Conservation (phyloP, 2,113 vertebrate species). For the Eolophus roseicapilla region DNA sequence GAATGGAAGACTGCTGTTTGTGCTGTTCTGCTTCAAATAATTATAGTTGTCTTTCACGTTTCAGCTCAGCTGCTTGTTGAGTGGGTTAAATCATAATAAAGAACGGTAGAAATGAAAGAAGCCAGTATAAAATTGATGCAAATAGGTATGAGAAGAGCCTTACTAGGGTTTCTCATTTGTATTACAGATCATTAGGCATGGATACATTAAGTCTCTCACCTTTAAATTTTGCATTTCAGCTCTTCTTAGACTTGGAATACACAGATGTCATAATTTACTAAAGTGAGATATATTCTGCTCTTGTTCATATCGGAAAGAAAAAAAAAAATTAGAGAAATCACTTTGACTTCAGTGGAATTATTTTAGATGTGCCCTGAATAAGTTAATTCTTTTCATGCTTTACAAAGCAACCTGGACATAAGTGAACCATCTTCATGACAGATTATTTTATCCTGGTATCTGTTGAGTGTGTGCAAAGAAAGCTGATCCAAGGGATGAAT, state of each 20-base stretch:
- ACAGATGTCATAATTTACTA: not conserved
- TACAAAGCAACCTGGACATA: not conserved
- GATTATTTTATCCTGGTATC: not conserved
- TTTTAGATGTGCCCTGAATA: not conserved
- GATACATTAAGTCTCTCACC: slow-evolving; percentile 48
- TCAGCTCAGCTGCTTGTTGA: slow-evolving; percentile 53
- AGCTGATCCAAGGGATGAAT: not conserved
- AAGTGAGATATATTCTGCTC: not conserved
- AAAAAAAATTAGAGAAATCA: not conserved
- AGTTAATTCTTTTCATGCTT: not conserved
- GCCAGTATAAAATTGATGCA: slow-evolving; percentile 54
- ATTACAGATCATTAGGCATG: slow-evolving; percentile 64
- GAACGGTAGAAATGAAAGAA: slow-evolving; percentile 18
- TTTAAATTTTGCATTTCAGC: slow-evolving; percentile 52
- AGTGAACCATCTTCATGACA: not conserved
- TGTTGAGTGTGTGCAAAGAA: not conserved
- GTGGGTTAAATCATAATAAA: slow-evolving; percentile 45
- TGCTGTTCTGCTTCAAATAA: not conserved
- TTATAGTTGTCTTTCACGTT: slow-evolving; percentile 34
- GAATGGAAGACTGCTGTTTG: not conserved
- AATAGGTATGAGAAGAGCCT: slow-evolving; percentile 10
- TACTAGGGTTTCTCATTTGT: slow-evolving; percentile 66
- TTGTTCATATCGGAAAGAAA: not conserved
- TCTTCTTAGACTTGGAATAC: not conserved
- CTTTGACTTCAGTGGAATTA: not conserved